These are phyloP conservation scores for Sitta carolinensis DNA, from an alignment of 2,797 vertebrate species.

Conservation along the genomic window DNA sequence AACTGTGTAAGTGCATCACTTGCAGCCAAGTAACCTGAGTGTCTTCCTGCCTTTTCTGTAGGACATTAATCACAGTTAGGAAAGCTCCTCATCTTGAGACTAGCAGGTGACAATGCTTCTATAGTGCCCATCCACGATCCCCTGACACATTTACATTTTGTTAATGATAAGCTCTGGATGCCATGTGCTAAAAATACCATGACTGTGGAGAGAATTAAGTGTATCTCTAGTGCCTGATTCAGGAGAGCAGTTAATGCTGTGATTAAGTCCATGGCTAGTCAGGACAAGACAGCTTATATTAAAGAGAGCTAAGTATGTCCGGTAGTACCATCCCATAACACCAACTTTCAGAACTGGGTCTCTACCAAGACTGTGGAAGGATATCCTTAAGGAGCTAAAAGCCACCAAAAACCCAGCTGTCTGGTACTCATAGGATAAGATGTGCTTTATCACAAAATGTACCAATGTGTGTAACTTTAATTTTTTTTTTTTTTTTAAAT, in stretches of 20 bases:
- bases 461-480: background rate
- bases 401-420: background rate
- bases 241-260: constrained; percentile 40
- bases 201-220: constrained; percentile 37
- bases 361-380: background rate
- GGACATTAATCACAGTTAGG: background rate
- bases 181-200: constrained; percentile 30
- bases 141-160: background rate
- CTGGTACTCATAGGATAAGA: background rate
- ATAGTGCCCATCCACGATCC: background rate
- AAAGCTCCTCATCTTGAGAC: background rate
- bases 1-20: background rate
- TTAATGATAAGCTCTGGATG: background rate
- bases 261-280: constrained; percentile 56
- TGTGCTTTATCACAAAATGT: background rate
- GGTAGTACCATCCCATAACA: background rate
- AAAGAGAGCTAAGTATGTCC: constrained; percentile 47
- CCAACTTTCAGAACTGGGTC: background rate
- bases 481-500: background rate
- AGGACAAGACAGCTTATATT: constrained; percentile 48
- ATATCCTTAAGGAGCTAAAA: background rate
- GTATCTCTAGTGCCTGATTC: constrained; percentile 36
- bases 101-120: background rate
- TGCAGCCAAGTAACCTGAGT: background rate
- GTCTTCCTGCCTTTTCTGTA: background rate